These are phyloP conservation scores for Stenichneumon culpator DNA, from an alignment of 2,888 invertebrate species.

Conservation along the genomic window DNA sequence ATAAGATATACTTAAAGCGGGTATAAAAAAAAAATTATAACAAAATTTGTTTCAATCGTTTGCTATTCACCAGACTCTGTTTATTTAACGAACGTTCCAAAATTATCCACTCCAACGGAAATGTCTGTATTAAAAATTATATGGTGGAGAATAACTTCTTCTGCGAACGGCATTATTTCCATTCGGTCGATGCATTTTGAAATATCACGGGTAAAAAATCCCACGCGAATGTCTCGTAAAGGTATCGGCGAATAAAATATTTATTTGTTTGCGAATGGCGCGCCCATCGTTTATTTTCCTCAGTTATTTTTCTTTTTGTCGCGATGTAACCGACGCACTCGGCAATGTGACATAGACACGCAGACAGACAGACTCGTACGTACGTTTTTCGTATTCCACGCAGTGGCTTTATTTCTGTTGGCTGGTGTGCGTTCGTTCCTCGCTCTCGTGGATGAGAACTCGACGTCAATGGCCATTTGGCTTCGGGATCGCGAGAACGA, in stretches of 20 bases:
- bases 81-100: neutral
- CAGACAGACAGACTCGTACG: neutral
- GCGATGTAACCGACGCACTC: conserved; percentile 1
- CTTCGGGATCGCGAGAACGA: conserved; percentile 30
- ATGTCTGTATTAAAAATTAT: neutral
- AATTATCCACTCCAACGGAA: neutral
- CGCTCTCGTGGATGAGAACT: neutral
- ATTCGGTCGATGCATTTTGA: neutral
- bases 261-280: conserved; percentile 1
- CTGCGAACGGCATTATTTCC: neutral
- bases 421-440: neutral
- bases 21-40: neutral
- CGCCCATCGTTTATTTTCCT: neutral
- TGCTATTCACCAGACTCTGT: neutral
- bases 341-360: neutral
- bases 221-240: neutral
- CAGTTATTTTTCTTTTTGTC: neutral
- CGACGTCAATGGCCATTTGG: conserved; percentile 41
- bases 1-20: neutral
- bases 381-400: neutral
- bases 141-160: neutral
- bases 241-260: neutral
- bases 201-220: neutral
- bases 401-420: neutral
- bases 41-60: too few relatives aligned